Conservation (phyloP, 2,797 vertebrate genomes). For the Sebastes alutus region DNA sequence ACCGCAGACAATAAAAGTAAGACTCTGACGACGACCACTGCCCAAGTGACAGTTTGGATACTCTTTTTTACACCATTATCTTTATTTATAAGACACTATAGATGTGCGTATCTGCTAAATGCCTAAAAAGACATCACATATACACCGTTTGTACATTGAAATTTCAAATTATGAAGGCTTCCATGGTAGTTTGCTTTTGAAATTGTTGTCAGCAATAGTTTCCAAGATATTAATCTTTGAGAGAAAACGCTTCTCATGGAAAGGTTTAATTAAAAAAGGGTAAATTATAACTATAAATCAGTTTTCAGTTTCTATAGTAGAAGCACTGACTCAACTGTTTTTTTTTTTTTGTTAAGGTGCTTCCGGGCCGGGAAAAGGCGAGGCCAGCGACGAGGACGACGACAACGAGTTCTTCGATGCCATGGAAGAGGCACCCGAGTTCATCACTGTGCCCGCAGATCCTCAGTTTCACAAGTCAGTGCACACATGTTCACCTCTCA, state of each 20-base stretch:
- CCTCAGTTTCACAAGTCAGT: slow-evolving; percentile 93
- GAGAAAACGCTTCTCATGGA: background rate
- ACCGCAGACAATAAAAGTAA: slow-evolving; percentile 86
- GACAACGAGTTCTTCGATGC: slow-evolving; percentile 97
- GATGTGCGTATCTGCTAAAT: background rate
- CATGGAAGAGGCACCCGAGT: slow-evolving; percentile 89
- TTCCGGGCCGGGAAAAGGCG: slow-evolving; percentile 84
- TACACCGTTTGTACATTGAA: background rate
- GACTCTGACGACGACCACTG: background rate
- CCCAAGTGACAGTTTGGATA: background rate
- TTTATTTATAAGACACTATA: background rate
- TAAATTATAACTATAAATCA: background rate
- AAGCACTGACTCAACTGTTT: background rate
- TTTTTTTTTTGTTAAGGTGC: slow-evolving; percentile 55
- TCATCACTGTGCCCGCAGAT: slow-evolving; percentile 90
- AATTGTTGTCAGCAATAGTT: background rate
- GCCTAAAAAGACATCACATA: background rate
- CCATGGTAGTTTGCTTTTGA: background rate
- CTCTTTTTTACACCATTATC: background rate
- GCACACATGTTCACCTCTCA: background rate
- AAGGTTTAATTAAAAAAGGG: background rate
- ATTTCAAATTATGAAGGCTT: background rate
- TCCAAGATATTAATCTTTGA: background rate
- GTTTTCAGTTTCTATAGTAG: background rate
- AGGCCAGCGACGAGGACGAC: slow-evolving; percentile 94